phyloP scores from a whole-genome alignment of 1,140 invertebrate species.

The Drosophila albomicans region DNA sequence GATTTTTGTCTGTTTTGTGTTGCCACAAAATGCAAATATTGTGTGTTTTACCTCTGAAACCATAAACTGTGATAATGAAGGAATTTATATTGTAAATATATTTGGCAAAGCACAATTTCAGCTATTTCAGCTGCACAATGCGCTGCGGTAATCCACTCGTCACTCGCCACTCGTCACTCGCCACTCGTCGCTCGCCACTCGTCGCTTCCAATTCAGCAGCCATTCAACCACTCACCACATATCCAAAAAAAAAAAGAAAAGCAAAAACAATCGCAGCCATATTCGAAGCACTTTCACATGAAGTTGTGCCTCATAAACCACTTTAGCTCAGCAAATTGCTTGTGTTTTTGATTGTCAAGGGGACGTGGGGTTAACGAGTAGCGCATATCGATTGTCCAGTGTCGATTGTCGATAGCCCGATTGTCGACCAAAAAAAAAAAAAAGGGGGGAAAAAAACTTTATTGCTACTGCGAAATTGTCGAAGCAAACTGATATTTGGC shows the following conservation, averaged over 20 bases:
- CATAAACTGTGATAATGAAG: slow-evolving; percentile 31
- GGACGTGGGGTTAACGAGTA: too few species aligned
- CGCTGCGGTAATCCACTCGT: not conserved
- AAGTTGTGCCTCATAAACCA: slow-evolving; percentile 3
- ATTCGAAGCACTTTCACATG: slow-evolving; percentile 9
- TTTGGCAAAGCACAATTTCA: slow-evolving; percentile 20
- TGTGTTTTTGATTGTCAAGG: slow-evolving; percentile 15
- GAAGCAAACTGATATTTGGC: slow-evolving; percentile 33
- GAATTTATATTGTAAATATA: slow-evolving; percentile 39
- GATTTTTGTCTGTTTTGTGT: not conserved
- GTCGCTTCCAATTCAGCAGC: not conserved
- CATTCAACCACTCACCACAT: not conserved
- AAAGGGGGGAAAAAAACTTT: slow-evolving; percentile 12
- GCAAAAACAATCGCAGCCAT: not conserved
- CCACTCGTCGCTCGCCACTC: not conserved
- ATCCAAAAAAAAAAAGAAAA: not conserved
- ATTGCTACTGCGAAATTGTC: slow-evolving; percentile 18
- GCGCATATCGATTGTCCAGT: slow-evolving; percentile 7
- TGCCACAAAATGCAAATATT: slow-evolving; percentile 10
- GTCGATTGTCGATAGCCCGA: slow-evolving; percentile 23
- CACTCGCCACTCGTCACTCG: not conserved
- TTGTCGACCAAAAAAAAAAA: not conserved
- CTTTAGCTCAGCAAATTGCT: slow-evolving; percentile 24
- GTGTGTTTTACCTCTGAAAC: not conserved
- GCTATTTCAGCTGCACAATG: slow-evolving; percentile 25